These are phyloP conservation scores for Scaptomyza pallida DNA, from an alignment of 1,140 invertebrate genomes.

Conservation along the genomic window DNA sequence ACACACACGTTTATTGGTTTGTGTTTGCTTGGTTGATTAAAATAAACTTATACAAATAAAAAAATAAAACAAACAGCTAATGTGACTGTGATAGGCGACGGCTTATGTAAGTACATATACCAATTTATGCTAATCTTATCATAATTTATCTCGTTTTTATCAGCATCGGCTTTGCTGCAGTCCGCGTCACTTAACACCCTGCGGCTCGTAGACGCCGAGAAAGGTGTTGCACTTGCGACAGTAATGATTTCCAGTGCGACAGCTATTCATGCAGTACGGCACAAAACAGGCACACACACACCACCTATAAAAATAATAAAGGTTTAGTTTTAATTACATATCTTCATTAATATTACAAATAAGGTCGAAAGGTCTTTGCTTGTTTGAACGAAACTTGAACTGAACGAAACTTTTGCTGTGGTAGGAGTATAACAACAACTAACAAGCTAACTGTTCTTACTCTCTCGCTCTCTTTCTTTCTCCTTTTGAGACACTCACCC, in stretches of 20 bases:
- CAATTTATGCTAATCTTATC: constrained; percentile 23
- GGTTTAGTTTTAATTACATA: no score
- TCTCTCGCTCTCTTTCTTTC: background rate
- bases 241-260: constrained; percentile 87
- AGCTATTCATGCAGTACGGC: constrained; percentile 88
- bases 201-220: constrained; percentile 85
- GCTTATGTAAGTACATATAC: constrained; percentile 1
- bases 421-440: no score
- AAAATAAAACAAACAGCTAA: constrained; percentile 28
- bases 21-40: constrained; percentile 21
- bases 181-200: constrained; percentile 43
- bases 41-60: constrained; percentile 25
- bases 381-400: no score
- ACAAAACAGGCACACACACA: constrained; percentile 87
- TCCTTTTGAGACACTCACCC: constrained; percentile 85
- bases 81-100: background rate
- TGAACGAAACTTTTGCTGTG: no score
- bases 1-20: background rate
- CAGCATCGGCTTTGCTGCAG: background rate
- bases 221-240: constrained; percentile 88
- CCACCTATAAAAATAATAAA: constrained; percentile 42
- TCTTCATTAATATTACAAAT: no score
- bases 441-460: no score
- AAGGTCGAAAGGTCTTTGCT: no score
- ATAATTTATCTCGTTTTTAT: constrained; percentile 26